Base-by-base conservation (phyloP, 2,797 vertebrate genomes). In the Pangasius djambal region DNA sequence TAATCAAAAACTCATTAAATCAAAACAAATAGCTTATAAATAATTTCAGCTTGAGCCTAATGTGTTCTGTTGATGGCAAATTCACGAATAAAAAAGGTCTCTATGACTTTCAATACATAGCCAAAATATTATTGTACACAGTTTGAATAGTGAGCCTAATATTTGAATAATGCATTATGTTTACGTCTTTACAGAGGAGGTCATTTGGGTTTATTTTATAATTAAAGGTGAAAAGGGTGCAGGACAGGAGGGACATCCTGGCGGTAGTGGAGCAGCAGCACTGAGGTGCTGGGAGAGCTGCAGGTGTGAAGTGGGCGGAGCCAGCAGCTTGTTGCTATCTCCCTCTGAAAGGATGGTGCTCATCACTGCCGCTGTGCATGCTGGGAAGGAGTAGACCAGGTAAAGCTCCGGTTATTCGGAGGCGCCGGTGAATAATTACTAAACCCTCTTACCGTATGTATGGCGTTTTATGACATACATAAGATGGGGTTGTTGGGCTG, bases 301-400 rank as follows among this genome's bases (percentile, higher is more conserved):
- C 70, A 88, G 87, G 87, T 88, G 87, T 52, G 7, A 5, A 55
- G 59, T 65, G 82, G 87, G 87, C 87, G 70, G 82, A 3, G 87
- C 31, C 13, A 86, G 28, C 70, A n/a, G 37, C 52, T 48, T 61
- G 22, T 57, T 28, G 92, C 55, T 37, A 93, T 91, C 92, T 84
- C 70, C 10, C 44, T 1, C 6, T 81, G 52, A 74, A 55, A 82
- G 61, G 75, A 77, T 85, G 22, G 74, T 50, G 86, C 75, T 40
- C 86, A 83, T 87, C 86, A 84, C 82, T 83, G 87, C 90, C 93
- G 94, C 95, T 9, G 89, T 94, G 95, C 72, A 95, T 94, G 88
- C 25, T 93, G 95, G 95, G 94, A 93, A 93, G 85, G 61, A 90
- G 83, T 63, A 91, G 93, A 94, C 93, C 95, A 96, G 95, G 95